A percentile compares a stretch with the other conserved stretches of the same genome.
Conservation (phyloP, 2,888 invertebrate genomes). For the Chironomus tentans region DNA sequence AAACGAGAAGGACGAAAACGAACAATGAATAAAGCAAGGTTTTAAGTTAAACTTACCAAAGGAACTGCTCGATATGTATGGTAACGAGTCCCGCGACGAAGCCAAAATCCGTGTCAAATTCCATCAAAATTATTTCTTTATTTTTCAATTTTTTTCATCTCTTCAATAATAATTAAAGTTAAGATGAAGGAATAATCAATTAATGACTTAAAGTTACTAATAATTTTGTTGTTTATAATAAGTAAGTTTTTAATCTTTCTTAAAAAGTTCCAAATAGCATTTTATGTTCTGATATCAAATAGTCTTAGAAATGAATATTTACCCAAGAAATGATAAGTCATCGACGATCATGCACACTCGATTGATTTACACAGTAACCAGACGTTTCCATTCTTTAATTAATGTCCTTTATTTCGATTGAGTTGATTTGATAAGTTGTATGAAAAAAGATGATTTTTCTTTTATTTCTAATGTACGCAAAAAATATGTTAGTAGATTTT, state of each 20-base stretch:
- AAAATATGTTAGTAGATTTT: background rate
- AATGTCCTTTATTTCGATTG: background rate
- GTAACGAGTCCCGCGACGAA: no score
- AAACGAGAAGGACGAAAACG: background rate
- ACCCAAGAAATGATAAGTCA: background rate
- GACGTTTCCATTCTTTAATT: background rate
- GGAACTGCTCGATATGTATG: background rate
- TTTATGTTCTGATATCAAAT: background rate
- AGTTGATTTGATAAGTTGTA: background rate
- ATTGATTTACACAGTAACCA: background rate
- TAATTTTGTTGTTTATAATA: background rate
- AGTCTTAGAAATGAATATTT: background rate
- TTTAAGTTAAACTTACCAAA: constrained; percentile 3
- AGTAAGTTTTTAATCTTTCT: background rate
- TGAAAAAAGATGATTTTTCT: background rate
- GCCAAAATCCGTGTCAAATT: background rate
- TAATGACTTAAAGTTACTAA: background rate
- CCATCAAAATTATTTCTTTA: constrained; percentile 21
- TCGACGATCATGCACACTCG: background rate
- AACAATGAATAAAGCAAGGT: background rate
- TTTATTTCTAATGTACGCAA: background rate
- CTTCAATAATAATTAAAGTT: constrained; percentile 17
- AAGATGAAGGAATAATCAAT: background rate
- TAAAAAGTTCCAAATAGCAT: background rate
- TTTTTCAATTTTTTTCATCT: constrained; percentile 4